Conservation (phyloP, 2,888 invertebrate genomes). For the Mesodorylaimus sp. region DNA sequence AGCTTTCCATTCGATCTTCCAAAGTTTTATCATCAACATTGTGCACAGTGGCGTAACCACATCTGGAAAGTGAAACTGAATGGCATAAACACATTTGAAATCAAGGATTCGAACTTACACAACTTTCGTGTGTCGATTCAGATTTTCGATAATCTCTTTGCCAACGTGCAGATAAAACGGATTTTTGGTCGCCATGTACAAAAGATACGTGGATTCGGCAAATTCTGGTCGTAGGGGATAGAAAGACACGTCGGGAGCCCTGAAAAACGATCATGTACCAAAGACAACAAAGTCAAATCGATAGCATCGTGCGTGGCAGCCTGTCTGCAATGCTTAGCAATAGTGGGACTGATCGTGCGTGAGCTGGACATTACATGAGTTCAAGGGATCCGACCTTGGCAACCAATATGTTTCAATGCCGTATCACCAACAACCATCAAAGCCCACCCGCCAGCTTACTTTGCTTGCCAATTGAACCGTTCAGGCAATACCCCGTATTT, state of each 20-base stretch:
- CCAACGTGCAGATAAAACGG: conserved; percentile 49
- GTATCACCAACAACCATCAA: too few relatives aligned
- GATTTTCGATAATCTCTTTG: conserved; percentile 38
- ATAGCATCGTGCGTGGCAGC: too few relatives aligned
- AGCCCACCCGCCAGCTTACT: conserved; percentile 13
- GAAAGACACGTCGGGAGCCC: conserved; percentile 41
- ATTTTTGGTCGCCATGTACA: conserved; percentile 45
- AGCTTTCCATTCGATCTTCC: conserved; percentile 48
- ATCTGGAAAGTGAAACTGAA: conserved; percentile 26
- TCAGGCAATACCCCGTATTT: conserved; percentile 42
- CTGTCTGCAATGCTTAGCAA: not conserved
- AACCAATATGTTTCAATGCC: too few relatives aligned
- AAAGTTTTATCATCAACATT: conserved; percentile 42
- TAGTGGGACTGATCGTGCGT: not conserved
- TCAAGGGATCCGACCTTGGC: too few relatives aligned
- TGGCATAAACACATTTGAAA: not conserved
- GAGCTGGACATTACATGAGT: too few relatives aligned
- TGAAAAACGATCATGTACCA: conserved; percentile 15
- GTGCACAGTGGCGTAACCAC: conserved; percentile 47
- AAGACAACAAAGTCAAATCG: too few relatives aligned
- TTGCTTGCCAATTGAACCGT: conserved; percentile 35
- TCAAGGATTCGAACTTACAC: conserved; percentile 6
- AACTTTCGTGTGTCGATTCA: conserved; percentile 4
- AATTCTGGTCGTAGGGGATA: conserved; percentile 47
- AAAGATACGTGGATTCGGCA: conserved; percentile 44